Percentiles rank a stretch among this genome's conserved stretches.
phyloP scores from a whole-genome alignment of 1,140 invertebrate species.

The Trachymyrmex septentrionalis region DNA sequence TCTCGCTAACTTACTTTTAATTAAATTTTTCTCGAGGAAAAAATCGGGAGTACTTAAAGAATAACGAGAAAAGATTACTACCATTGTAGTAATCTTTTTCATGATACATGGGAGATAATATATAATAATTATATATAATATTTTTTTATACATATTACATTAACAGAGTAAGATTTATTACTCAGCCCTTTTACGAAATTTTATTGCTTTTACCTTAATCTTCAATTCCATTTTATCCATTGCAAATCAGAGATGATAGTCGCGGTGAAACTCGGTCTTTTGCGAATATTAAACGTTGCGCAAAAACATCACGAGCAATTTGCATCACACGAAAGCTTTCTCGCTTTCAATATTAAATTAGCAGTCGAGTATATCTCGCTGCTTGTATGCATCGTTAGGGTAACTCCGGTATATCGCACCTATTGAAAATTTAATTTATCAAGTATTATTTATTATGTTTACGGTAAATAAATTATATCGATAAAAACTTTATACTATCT shows the following conservation, averaged over 20 bases:
- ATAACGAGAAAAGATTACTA: slow-evolving; percentile 1
- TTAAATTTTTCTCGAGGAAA: neutral
- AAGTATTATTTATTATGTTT: no score
- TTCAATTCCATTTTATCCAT: neutral
- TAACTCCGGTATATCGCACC: neutral
- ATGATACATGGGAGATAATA: neutral
- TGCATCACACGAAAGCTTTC: slow-evolving; percentile 13
- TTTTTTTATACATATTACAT: neutral
- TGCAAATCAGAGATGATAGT: slow-evolving; percentile 29
- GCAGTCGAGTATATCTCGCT: neutral
- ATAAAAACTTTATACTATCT: no score
- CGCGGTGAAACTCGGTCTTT: slow-evolving; percentile 21
- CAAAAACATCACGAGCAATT: slow-evolving; percentile 25
- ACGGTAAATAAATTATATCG: no score
- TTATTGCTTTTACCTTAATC: neutral
- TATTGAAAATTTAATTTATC: no score
- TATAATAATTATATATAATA: neutral
- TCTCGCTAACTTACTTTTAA: neutral
- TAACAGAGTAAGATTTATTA: slow-evolving; percentile 33
- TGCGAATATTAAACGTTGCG: slow-evolving; percentile 15
- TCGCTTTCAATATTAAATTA: slow-evolving; percentile 57
- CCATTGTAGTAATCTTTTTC: neutral
- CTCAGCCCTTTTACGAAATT: slow-evolving; percentile 18
- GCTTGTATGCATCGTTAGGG: neutral
- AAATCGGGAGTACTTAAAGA: slow-evolving; percentile 23